Conservation (phyloP, 2,888 invertebrate genomes). For the Azorinus chamasolen region DNA sequence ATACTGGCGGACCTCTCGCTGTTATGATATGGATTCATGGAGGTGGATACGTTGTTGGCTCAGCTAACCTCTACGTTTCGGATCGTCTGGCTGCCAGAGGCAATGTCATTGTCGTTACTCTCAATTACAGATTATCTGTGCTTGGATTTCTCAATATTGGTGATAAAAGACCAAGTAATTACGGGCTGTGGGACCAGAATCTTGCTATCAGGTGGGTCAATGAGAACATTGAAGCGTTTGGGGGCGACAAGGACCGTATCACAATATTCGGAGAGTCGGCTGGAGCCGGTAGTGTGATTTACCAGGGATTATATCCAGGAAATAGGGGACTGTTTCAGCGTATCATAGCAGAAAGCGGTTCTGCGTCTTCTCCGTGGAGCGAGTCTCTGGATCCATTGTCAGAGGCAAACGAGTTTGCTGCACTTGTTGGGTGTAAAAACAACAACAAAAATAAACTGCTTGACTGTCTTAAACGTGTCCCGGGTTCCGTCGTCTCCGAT, state of each 20-base stretch:
- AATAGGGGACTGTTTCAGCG: conserved; percentile 65
- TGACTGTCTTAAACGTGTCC: conserved; percentile 51
- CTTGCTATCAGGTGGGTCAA: conserved; percentile 97
- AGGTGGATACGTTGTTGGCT: conserved; percentile 97
- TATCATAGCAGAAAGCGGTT: conserved; percentile 75
- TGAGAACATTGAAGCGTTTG: too few species aligned
- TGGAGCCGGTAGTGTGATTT: conserved; percentile 67
- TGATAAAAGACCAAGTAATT: conserved; percentile 93
- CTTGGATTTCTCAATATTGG: conserved; percentile 96
- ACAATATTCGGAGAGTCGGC: conserved; percentile 79
- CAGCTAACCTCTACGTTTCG: conserved; percentile 90
- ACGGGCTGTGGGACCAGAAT: conserved; percentile 97
- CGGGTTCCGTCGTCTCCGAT: too few species aligned
- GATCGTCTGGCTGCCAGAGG: conserved; percentile 93
- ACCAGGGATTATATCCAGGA: conserved; percentile 71
- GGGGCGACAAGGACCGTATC: conserved; percentile 71
- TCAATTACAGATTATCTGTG: conserved; percentile 98
- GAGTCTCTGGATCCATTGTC: conserved; percentile 41
- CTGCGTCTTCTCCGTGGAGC: conserved; percentile 62
- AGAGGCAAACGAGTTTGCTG: conserved; percentile 91
- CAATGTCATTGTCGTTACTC: conserved; percentile 97
- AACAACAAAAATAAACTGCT: conserved; percentile 33
- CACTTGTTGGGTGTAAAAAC: conserved; percentile 56
- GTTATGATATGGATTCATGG: conserved; percentile 97
- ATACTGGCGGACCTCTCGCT: conserved; percentile 86